These are phyloP conservation scores for Protomyctophum bolini DNA, from an alignment of 2,113 vertebrate species.

Conservation along the genomic window DNA sequence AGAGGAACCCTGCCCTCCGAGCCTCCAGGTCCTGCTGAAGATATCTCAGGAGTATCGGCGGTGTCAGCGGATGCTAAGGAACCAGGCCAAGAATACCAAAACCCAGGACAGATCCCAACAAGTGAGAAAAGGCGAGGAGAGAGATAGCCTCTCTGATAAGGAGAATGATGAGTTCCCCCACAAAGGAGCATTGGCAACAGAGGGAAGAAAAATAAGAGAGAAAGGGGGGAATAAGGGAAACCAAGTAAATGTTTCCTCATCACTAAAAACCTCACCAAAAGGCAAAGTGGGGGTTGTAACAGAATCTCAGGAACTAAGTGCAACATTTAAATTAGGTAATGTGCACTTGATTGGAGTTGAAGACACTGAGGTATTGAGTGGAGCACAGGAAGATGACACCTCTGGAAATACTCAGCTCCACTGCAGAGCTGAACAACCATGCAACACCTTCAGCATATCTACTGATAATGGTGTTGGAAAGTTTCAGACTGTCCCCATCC, in stretches of 20 bases:
- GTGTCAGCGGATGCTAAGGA: slow-evolving; percentile 70
- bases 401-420: slow-evolving; percentile 42
- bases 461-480: slow-evolving; percentile 33
- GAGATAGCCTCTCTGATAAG: slow-evolving; percentile 72
- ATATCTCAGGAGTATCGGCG: slow-evolving; percentile 78
- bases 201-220: slow-evolving; percentile 49
- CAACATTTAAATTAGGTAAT: not conserved
- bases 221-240: slow-evolving; percentile 15
- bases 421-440: slow-evolving; percentile 7
- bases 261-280: slow-evolving; percentile 23
- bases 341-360: slow-evolving; percentile 11
- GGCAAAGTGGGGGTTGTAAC: slow-evolving; percentile 22
- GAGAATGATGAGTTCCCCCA: slow-evolving; percentile 65
- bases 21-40: slow-evolving; percentile 77
- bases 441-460: not conserved
- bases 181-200: slow-evolving; percentile 24
- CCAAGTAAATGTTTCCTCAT: not conserved
- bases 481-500: slow-evolving; percentile 58
- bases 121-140: slow-evolving; percentile 39
- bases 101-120: slow-evolving; percentile 53
- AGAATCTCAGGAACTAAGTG: slow-evolving; percentile 4
- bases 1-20: slow-evolving; percentile 60
- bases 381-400: slow-evolving; percentile 11
- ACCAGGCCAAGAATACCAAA: slow-evolving; percentile 62
- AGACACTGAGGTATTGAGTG: not conserved